Evolutionary conservation across 2,113 vertebrate genomes (phyloP), one percentile per base, ranked within the genome.

Genomic region (Ophthalmolycus amberensis): DNA sequence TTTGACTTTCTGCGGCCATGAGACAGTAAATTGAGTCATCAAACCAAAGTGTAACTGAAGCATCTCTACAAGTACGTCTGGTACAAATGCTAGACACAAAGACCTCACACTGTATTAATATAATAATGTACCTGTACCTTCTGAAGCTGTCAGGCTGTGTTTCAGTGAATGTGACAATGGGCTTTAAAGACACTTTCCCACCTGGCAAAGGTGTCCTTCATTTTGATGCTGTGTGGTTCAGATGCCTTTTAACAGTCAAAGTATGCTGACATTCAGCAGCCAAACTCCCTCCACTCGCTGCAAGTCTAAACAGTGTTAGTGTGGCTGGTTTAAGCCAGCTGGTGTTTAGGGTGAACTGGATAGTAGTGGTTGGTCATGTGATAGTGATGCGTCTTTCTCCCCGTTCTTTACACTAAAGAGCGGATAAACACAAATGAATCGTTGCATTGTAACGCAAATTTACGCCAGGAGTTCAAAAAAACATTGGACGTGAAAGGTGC

Each of bases 241-340:
- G 15, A 15, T 5, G 44, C 44, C 44, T 46, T 46, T 46, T 46
- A 46, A 46, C 14, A 46, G 15, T 46, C 44, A 15, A 46, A 48
- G 50, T 52, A 22, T 44, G 5, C 20, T 75, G 37, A 75, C 46
- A 27, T 70, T 84, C 15, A 48, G n/a, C 16, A 48, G 34, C 12
- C 38, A 59, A 79, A 77, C 3, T 40, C 38, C 9, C 68, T 52
- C 11, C 10, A 38, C 29, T 66, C n/a, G 37, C 5, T 66, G 22
- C 15, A n/a, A 68, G 27, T 42, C 46, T 16, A 12, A 42, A 63
- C 20, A 22, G n/a, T 34, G 54, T 62, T 73, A 4, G 4, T 48
- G 37, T 40, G 34, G 8, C 44, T 44, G 6, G 6, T 50, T 11
- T 16, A 6, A 20, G 25, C 18, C 52, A 59, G 42, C 38, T 48